Percentiles rank a stretch among this genome's conserved stretches.
Conservation (phyloP, 2,113 vertebrate genomes). For the Echinops telfairi region DNA sequence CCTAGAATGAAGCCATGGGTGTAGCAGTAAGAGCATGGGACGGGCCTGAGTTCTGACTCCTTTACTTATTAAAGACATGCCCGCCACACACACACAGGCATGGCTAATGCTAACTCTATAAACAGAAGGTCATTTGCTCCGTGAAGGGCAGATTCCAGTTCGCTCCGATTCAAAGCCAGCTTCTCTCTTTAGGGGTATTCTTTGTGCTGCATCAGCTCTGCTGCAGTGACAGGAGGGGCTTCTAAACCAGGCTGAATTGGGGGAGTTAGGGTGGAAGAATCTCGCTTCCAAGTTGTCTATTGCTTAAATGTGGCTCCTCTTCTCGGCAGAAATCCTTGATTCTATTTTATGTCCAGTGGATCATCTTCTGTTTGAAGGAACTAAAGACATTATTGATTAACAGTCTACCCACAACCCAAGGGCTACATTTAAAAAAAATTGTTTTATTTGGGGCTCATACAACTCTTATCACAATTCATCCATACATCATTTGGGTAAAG, state of each 20-base stretch:
- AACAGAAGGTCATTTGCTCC: background rate
- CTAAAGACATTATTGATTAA: background rate
- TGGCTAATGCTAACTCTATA: background rate
- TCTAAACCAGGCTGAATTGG: background rate
- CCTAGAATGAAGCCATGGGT: background rate
- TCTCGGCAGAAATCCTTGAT: conserved; percentile 1
- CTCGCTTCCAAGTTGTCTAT: conserved; percentile 13
- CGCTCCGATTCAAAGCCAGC: background rate
- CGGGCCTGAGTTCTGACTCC: background rate
- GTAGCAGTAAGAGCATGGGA: background rate
- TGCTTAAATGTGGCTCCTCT: background rate
- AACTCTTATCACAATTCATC: too few species aligned
- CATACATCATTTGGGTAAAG: too few species aligned
- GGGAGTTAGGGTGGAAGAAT: background rate
- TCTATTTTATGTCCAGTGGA: background rate
- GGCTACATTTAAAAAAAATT: conserved; percentile 9
- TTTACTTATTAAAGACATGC: accelerated
- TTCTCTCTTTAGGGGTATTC: background rate
- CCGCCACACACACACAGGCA: background rate
- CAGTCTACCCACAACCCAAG: background rate
- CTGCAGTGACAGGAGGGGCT: background rate
- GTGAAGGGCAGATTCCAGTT: background rate
- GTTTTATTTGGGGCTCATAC: too few species aligned
- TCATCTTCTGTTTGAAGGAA: background rate
- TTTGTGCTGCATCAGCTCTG: background rate